Percentiles rank a stretch among this genome's conserved stretches.
These are phyloP conservation scores for Procambarus clarkii DNA, from an alignment of 1,140 invertebrate genomes.

Conservation along the genomic window DNA sequence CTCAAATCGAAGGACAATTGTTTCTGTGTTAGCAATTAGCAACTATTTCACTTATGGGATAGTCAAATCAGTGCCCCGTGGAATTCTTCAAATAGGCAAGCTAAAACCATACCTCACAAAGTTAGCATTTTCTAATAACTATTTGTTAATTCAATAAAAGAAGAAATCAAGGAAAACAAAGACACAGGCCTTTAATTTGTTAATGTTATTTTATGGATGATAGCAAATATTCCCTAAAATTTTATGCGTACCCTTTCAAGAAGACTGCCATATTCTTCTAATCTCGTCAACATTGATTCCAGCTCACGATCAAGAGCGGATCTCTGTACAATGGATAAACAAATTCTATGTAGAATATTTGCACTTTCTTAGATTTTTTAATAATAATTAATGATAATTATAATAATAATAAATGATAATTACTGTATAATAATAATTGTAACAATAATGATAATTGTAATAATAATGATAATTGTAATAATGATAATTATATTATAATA, in stretches of 20 bases:
- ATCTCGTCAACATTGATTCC: conserved; percentile 52
- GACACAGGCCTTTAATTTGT: too few species aligned
- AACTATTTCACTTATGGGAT: too few species aligned
- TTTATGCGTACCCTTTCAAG: conserved; percentile 42
- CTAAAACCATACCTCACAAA: too few species aligned
- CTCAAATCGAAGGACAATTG: too few species aligned
- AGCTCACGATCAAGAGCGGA: conserved; percentile 41
- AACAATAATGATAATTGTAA: neutral
- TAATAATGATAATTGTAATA: neutral
- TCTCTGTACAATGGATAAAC: conserved; percentile 29
- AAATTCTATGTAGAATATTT: neutral
- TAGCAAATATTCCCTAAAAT: neutral
- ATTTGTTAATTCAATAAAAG: too few species aligned
- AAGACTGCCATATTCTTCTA: conserved; percentile 60
- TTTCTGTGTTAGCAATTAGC: too few species aligned
- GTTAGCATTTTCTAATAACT: too few species aligned
- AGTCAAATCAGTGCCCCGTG: too few species aligned
- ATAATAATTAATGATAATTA: neutral
- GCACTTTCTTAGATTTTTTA: neutral
- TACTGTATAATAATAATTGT: neutral
- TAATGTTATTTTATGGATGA: too few species aligned
- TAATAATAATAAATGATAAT: conserved; percentile 17
- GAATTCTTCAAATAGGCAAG: too few species aligned
- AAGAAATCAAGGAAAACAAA: too few species aligned
- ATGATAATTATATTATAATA: neutral